phyloP scores from a whole-genome alignment of 2,888 invertebrate species.

The Acronicta leporina region DNA sequence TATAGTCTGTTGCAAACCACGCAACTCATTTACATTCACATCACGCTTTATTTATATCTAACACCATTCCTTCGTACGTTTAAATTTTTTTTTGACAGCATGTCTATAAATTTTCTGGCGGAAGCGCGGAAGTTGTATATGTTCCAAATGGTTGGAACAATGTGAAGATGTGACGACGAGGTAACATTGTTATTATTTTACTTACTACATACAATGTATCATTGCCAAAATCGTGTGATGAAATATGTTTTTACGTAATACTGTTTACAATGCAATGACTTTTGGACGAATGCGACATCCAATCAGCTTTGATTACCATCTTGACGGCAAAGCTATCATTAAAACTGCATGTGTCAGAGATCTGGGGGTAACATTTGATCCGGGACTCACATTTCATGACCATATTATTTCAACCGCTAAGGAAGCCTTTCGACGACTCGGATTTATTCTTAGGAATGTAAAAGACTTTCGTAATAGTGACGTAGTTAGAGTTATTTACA shows the following conservation, averaged over 20 bases:
- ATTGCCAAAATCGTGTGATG: constrained; percentile 45
- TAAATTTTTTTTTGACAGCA: constrained; percentile 22
- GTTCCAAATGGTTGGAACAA: constrained; percentile 37
- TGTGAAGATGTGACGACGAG: constrained; percentile 19
- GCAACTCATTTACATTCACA: constrained; percentile 8
- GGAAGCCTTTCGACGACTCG: too few species aligned
- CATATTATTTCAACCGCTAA: too few species aligned
- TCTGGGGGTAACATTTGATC: too few species aligned
- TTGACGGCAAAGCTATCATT: too few species aligned
- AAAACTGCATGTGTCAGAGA: too few species aligned
- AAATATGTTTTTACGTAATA: constrained; percentile 41
- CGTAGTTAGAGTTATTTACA: too few species aligned
- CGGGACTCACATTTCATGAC: too few species aligned
- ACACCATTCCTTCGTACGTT: constrained; percentile 9
- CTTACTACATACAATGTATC: constrained; percentile 30
- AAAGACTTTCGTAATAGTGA: too few species aligned
- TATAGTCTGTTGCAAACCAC: neutral
- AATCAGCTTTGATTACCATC: too few species aligned
- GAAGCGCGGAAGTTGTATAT: constrained; percentile 39
- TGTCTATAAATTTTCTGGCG: constrained; percentile 12
- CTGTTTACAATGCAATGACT: constrained; percentile 3
- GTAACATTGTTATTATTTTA: constrained; percentile 17
- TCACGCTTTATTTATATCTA: constrained; percentile 3
- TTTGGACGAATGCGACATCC: too few species aligned
- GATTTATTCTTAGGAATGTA: too few species aligned